Percentiles rank a stretch among this genome's conserved stretches.
These are phyloP conservation scores for Hypanus sabinus DNA, from an alignment of 2,113 vertebrate genomes.

Conservation along the genomic window DNA sequence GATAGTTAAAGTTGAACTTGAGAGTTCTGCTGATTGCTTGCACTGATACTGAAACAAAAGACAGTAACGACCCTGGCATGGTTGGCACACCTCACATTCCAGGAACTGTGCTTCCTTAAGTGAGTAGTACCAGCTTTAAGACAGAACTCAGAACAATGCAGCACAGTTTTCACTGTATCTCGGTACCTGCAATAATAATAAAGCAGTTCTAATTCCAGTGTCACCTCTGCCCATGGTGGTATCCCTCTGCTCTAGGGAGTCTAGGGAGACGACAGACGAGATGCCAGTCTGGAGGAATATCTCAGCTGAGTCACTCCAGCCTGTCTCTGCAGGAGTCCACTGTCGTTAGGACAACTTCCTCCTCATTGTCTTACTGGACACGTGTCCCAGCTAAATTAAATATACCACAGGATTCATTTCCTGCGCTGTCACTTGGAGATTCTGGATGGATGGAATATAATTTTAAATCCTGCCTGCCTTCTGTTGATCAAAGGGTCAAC, in stretches of 20 bases:
- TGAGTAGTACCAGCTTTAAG: not conserved
- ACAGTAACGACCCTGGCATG: too few species aligned
- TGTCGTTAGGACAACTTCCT: not conserved
- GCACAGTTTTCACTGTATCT: too few species aligned
- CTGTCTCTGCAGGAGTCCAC: not conserved
- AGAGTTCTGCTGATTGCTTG: too few species aligned
- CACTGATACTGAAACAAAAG: too few species aligned
- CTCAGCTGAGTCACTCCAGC: not conserved
- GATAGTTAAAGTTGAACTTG: too few species aligned
- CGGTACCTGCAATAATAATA: too few species aligned
- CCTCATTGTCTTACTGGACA: not conserved
- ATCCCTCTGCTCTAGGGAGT: not conserved
- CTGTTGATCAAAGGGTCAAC: not conserved
- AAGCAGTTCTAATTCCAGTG: not conserved
- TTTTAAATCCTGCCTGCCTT: not conserved
- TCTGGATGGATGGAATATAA: not conserved
- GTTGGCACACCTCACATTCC: too few species aligned
- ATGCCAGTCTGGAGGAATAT: not conserved
- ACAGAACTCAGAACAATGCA: not conserved
- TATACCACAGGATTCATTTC: not conserved
- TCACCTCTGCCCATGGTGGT: not conserved
- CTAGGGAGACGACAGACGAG: not conserved
- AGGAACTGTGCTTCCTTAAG: not conserved
- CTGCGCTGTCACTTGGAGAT: not conserved
- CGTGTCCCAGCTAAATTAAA: not conserved